A percentile compares a stretch with the other conserved stretches of the same genome.
Evolutionary conservation across 2,797 vertebrate genomes (phyloP).

Genomic region (Sebastes minor): DNA sequence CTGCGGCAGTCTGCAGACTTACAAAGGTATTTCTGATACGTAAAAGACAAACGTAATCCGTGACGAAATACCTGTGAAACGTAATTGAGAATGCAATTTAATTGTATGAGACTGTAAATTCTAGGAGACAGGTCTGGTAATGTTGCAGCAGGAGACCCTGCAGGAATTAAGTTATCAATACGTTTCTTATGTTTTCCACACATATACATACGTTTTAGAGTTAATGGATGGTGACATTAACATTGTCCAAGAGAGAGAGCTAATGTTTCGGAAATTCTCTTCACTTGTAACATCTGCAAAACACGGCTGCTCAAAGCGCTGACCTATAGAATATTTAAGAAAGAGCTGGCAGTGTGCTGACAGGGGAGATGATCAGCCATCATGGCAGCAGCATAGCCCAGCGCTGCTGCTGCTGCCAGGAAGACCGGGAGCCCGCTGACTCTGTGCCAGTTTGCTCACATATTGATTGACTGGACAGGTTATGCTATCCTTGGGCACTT

Average conservation of each 20-base stretch:
- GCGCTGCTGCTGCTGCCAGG: constrained; percentile 61
- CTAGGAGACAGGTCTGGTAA: not conserved
- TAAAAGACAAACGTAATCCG: too few species aligned
- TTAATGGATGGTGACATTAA: not conserved
- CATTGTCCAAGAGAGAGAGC: not conserved
- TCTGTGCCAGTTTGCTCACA: constrained; percentile 65
- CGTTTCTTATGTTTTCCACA: not conserved
- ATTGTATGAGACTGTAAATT: too few species aligned
- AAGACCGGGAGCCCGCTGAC: constrained; percentile 63
- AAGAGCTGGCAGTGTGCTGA: constrained; percentile 61
- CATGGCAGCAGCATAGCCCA: constrained; percentile 50
- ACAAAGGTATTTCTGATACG: too few species aligned
- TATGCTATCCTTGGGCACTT: constrained; percentile 77
- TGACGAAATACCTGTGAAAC: too few species aligned
- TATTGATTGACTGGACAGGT: constrained; percentile 79
- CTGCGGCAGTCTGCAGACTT: too few species aligned
- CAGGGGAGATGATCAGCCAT: constrained; percentile 70
- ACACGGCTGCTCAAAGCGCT: constrained; percentile 47
- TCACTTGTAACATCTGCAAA: constrained; percentile 1
- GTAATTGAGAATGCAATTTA: too few species aligned
- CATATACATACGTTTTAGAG: not conserved
- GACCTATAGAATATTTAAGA: constrained; percentile 69
- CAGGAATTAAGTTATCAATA: not conserved
- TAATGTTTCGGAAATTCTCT: constrained; percentile 34
- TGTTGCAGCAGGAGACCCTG: not conserved